Evolutionary conservation across 2,888 invertebrate genomes (phyloP).

Genomic region (Stenichneumon culpator): DNA sequence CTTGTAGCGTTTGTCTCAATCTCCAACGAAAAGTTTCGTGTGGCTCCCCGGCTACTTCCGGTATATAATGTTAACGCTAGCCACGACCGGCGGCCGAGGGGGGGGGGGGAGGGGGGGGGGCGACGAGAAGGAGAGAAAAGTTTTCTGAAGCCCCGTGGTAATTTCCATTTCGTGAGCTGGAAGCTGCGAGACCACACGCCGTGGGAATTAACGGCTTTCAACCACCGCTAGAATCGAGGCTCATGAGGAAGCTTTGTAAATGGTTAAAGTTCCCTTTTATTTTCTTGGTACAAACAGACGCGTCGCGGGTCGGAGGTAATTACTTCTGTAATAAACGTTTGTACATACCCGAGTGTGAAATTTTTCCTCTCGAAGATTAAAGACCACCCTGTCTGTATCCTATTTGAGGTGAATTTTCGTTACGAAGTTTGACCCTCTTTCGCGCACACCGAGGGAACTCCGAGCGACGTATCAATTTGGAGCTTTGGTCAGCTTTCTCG

Average conservation of each 20-base stretch:
- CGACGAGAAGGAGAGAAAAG: constrained; percentile 26
- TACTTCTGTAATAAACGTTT: constrained; percentile 18
- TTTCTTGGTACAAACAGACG: constrained; percentile 1
- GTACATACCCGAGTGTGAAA: neutral
- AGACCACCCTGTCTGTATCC: neutral
- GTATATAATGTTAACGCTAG: constrained; percentile 11
- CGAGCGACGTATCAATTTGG: constrained; percentile 32
- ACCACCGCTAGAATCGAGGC: constrained; percentile 29
- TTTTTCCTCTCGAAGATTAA: neutral
- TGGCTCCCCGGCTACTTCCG: neutral
- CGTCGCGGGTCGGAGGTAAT: neutral
- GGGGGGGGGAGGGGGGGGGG: neutral
- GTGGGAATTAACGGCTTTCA: constrained; percentile 62
- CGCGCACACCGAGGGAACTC: neutral
- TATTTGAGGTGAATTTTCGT: neutral
- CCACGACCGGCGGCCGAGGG: neutral
- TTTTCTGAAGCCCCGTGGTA: constrained; percentile 57
- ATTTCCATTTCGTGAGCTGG: constrained; percentile 60
- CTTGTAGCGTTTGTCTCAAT: constrained; percentile 57
- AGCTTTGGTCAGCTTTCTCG: constrained; percentile 6
- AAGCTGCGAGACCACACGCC: constrained; percentile 21
- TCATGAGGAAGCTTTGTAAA: constrained; percentile 41
- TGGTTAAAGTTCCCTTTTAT: constrained; percentile 12
- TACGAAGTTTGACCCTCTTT: neutral
- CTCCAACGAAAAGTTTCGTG: constrained; percentile 44